These are phyloP conservation scores for Ptychochromis oligacanthus DNA, from an alignment of 2,113 vertebrate genomes.

Conservation along the genomic window DNA sequence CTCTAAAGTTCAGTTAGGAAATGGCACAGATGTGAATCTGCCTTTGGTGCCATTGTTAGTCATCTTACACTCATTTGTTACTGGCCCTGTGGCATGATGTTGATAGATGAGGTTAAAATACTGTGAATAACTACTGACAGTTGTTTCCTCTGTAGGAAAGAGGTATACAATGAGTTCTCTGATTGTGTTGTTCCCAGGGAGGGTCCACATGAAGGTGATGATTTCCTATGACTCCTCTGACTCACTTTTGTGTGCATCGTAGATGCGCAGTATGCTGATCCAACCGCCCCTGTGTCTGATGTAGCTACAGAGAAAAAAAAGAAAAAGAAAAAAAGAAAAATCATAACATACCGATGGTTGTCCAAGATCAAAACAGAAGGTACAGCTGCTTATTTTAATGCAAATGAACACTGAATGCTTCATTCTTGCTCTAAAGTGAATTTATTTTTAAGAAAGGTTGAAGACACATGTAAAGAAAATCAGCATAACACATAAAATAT, in stretches of 20 bases:
- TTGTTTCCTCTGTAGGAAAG: constrained; percentile 69
- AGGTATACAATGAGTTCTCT: constrained; percentile 60
- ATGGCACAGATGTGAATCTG: constrained; percentile 45
- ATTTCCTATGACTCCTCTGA: constrained; percentile 69
- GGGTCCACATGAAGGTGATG: constrained; percentile 50
- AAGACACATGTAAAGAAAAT: background rate
- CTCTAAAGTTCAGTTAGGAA: constrained; percentile 59
- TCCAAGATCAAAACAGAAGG: background rate
- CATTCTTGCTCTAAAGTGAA: background rate
- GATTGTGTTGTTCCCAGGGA: constrained; percentile 53
- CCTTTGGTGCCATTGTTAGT: constrained; percentile 55
- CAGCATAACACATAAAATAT: background rate
- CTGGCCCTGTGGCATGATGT: constrained; percentile 48
- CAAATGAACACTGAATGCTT: background rate
- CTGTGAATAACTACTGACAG: constrained; percentile 73
- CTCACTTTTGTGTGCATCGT: constrained; percentile 44
- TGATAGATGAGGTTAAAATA: constrained; percentile 69
- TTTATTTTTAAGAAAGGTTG: background rate
- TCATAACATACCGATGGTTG: background rate
- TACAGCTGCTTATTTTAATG: background rate
- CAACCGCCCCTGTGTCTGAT: background rate
- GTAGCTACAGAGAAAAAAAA: background rate
- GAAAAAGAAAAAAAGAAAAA: background rate
- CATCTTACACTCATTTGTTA: constrained; percentile 56
- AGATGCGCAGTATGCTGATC: constrained; percentile 31